Conservation (phyloP, 2,888 invertebrate species). For the Noctua pronuba region DNA sequence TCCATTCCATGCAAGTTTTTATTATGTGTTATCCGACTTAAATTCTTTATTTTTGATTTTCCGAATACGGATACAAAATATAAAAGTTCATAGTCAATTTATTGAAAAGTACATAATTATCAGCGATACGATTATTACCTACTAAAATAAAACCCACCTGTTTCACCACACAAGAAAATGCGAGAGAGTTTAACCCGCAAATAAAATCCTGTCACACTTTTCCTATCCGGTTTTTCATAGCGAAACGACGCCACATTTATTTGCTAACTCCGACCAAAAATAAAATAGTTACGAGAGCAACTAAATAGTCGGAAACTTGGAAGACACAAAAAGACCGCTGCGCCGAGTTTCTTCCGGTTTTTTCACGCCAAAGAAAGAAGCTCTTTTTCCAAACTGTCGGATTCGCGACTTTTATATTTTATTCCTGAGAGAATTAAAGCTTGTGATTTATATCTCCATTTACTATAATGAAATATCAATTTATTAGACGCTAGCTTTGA, state of each 20-base stretch:
- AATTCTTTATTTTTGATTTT: not conserved
- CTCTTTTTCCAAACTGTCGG: conserved; percentile 64
- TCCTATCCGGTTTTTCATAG: conserved; percentile 35
- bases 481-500: not conserved
- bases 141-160: conserved; percentile 9
- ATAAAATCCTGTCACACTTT: conserved; percentile 47
- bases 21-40: not conserved
- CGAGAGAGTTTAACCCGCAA: conserved; percentile 22
- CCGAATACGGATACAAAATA: not conserved
- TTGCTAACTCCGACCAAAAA: conserved; percentile 51
- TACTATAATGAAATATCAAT: conserved; percentile 54
- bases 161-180: conserved; percentile 6
- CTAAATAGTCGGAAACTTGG: conserved; percentile 64
- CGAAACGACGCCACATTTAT: conserved; percentile 53
- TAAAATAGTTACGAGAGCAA: conserved; percentile 63
- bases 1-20: not conserved
- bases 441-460: conserved; percentile 48
- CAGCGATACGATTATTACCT: not conserved
- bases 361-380: conserved; percentile 60
- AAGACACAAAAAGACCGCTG: conserved; percentile 58
- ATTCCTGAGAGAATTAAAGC: conserved; percentile 47
- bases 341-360: conserved; percentile 59
- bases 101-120: not conserved
- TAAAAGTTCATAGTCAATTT: not conserved
- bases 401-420: conserved; percentile 56